These are phyloP conservation scores for Spicauda simplicius DNA, from an alignment of 2,888 invertebrate species.

Conservation along the genomic window DNA sequence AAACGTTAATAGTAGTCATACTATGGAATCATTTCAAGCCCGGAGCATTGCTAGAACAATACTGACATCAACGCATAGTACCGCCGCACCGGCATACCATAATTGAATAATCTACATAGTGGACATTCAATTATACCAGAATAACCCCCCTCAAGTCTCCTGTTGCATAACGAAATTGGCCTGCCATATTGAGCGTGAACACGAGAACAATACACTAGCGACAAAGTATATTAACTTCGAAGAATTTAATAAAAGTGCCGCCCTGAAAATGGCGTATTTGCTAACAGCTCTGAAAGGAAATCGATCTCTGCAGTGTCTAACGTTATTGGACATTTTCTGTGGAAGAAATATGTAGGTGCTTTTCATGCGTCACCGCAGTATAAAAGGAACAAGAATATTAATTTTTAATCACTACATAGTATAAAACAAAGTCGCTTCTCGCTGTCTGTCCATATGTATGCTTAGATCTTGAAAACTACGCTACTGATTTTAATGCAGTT, in stretches of 20 bases:
- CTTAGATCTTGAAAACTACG: no score
- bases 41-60: neutral
- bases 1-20: no score
- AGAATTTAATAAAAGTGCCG: slow-evolving; percentile 36
- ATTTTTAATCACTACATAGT: no score
- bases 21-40: neutral
- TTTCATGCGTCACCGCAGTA: neutral
- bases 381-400: neutral
- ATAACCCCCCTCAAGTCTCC: slow-evolving; percentile 43
- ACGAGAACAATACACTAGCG: slow-evolving; percentile 29
- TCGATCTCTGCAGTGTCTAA: slow-evolving; percentile 10
- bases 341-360: neutral
- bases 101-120: slow-evolving; percentile 68
- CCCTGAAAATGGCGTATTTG: slow-evolving; percentile 19
- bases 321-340: slow-evolving; percentile 10
- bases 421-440: no score
- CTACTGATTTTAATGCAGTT: no score
- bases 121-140: slow-evolving; percentile 55
- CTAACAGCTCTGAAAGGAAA: slow-evolving; percentile 14
- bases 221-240: slow-evolving; percentile 28
- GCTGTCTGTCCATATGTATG: no score
- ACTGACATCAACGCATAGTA: slow-evolving; percentile 2
- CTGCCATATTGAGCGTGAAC: slow-evolving; percentile 28
- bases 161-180: slow-evolving; percentile 36
- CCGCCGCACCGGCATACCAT: slow-evolving; percentile 37